Evolutionary conservation across 2,888 invertebrate genomes (phyloP), one percentile per base, ranked within the genome.

Genomic region (Reticulitermes lucifugus): DNA sequence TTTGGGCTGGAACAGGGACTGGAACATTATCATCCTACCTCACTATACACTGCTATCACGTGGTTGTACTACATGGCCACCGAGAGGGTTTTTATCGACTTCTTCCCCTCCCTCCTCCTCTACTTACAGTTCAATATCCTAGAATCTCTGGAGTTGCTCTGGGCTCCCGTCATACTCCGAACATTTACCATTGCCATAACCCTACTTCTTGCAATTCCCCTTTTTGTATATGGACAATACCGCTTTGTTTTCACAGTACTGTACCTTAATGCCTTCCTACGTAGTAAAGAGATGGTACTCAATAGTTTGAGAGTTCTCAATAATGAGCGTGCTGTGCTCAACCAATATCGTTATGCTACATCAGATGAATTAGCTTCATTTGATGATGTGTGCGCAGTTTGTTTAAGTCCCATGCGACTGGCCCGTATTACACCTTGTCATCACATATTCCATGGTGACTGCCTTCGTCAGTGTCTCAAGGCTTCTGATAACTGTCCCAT

Each of bases 371-470:
- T 96, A 70, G 91, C 92, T 21, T 93, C 93, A 75, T 93, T 95
- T 86, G 96, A 96, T 88, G 96, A 96, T 88, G 95, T 96, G 0
- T 96, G 96, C 89, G 95, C 96, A 0, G 95, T 96, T 6, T 96
- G 96, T 88, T 92, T 96, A 65, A 94, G 93, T 87, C 89, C 91
- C 1, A 95, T 96, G 96, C 91, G 91, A 83, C 93, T 94, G 12
- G 96, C 96, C 0, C 92, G 96, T 70, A 94, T 96, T 18, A 96
- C 96, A 0, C 96, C 96, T 0, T 96, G 96, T 89, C 95, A 95
- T 82, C 96, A 96, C 89, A 93, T 95, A 89, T 96, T 96, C 90
- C 96, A 96, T 89, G 95, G 95, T 0, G 95, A 95, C 89, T 96
- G 96, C 89, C 91, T 96, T 41, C 91, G 96, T 86, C 93, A 93